phyloP scores from a whole-genome alignment of 2,888 invertebrate species.

The Stenodema calcarata region DNA sequence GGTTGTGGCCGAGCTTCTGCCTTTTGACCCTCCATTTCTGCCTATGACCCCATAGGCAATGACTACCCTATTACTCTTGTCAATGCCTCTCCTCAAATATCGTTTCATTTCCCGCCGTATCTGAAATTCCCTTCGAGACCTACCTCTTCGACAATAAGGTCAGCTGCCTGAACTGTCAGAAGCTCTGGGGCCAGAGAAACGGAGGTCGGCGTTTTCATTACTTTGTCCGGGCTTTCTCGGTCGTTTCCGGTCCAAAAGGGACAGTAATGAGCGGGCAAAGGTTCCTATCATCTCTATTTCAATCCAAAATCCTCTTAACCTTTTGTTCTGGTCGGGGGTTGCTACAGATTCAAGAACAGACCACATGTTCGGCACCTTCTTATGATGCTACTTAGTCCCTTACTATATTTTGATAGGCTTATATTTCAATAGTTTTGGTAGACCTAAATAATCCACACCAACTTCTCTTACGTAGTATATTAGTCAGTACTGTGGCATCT shows the following conservation, averaged over 20 bases:
- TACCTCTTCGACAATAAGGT: background rate
- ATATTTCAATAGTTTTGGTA: no score
- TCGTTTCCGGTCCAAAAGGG: background rate
- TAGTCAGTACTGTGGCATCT: no score
- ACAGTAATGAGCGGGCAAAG: background rate
- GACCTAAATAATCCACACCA: no score
- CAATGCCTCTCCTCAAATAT: constrained; percentile 5
- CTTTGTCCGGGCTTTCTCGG: background rate
- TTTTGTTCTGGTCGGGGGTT: background rate
- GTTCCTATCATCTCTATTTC: background rate
- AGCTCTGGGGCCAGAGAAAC: background rate
- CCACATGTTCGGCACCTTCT: no score
- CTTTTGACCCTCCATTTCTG: background rate
- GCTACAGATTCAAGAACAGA: no score
- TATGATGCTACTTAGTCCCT: no score
- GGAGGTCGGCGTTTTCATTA: background rate
- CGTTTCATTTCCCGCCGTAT: constrained; percentile 4
- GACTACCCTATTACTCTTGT: constrained; percentile 2
- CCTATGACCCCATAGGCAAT: background rate
- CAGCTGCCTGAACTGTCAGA: background rate
- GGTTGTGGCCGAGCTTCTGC: background rate
- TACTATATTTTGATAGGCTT: no score
- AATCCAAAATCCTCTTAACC: background rate
- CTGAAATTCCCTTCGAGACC: background rate
- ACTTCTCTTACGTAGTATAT: no score